Base-by-base conservation (phyloP, 1,140 invertebrate species). In the Aradophagus sp. region DNA sequence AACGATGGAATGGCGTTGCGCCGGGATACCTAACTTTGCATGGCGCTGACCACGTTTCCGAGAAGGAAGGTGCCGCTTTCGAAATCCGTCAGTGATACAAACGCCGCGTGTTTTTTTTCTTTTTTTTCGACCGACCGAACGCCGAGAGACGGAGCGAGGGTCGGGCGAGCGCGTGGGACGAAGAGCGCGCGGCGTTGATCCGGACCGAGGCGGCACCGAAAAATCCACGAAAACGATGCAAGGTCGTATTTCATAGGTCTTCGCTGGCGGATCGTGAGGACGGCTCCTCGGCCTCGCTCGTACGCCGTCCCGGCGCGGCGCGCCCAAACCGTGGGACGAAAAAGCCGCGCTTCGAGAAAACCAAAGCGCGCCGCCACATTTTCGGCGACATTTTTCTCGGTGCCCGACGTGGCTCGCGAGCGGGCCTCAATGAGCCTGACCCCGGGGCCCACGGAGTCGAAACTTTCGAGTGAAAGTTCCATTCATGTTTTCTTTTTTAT, bases 211-310 rank as follows among this genome's bases (percentile, higher is more conserved):
- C 34, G 61, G n/a, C n/a, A 16, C 32, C 63, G 69, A 62, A 65
- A 68, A 66, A 72, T 72, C 58, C 63, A 68, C 75, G 58, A 74
- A 72, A 74, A 72, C 61, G 72, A 70, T 72, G 68, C 68, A 72
- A 74, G 75, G 68, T 74, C 74, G 68, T 76, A 76, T 76, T 76
- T 76, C 68, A 74, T 66, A 73, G 68, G 27, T 38, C 53, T 56
- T 66, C 42, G 59, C 34, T 56, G 39, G 52, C 55, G 32, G 48
- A 63, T 56, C 58, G 31, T 47, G 48, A 58, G 48, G 44, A 2
- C 29, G n/a, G 19, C 11, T 29, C 41, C 52, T 39, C 44, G 15
- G 12, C 19, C 32, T 36, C 32, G 6, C 31, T 35, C 45, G 5
- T 2, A 34, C 4, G 20, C 4, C 20, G 20, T 5, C 8, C 20